Evolutionary conservation across 1,140 invertebrate species (phyloP), one percentile per base, ranked within the genome.

Genomic region (Plodia interpunctella): DNA sequence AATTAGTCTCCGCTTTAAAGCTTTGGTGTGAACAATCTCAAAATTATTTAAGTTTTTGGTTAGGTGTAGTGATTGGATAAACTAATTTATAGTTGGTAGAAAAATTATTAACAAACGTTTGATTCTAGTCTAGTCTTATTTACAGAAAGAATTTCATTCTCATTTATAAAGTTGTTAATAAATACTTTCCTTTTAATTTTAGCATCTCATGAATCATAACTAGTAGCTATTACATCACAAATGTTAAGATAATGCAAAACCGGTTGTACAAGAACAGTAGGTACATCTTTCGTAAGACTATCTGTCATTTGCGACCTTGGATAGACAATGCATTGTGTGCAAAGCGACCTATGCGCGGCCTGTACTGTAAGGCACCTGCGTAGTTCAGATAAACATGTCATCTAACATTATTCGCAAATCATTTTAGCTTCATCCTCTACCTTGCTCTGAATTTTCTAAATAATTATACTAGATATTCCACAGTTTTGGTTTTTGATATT

Each of bases 221-320:
- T 44, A 15, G 15, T 13, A 44, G 5, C 15, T 44, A 15, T 44
- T 44, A 44, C 38, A 44, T 44, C 38, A 44, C 38, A 44, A 44
- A 44, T n/a, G 38, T 44, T 44, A 44, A 44, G 9, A 15, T 44
- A 44, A 44, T 44, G 38, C 38, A 15, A 10, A 44, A 44, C 38
- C 38, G 38, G 38, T 44, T 44, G 38, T 15, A 44, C 38, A 44
- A 44, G 10, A 1, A n/a, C 38, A 44, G 38, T n/a, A 44, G 38
- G 38, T 44, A 44, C 38, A 15, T 44, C 38, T 44, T 44, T 44
- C 38, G 38, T 44, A 44, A 44, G 38, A 44, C 38, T 15, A 44
- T 44, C 38, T 44, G 38, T 44, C 38, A 44, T 44, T 44, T 44
- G 38, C 38, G 38, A 44, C 38, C 38, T 44, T 44, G 38, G 13